Evolutionary conservation across 2,113 vertebrate species (phyloP).

Genomic region (Penelope pileata): DNA sequence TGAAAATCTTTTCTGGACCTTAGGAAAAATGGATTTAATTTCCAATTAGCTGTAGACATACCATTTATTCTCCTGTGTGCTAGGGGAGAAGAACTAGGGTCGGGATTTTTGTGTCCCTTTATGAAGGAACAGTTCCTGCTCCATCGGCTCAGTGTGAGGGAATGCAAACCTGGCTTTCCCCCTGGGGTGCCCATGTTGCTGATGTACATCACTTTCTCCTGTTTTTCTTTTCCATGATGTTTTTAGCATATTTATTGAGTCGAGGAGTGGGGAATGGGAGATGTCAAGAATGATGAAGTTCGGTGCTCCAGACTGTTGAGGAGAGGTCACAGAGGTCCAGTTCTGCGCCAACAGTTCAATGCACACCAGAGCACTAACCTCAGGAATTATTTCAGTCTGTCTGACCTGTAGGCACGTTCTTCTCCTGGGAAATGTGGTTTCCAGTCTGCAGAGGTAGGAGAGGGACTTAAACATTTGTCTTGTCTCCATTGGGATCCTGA

Average conservation of each 20-base stretch:
- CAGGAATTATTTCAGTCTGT: background rate
- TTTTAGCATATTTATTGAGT: background rate
- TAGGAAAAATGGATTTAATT: background rate
- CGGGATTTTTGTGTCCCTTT: background rate
- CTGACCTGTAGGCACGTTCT: background rate
- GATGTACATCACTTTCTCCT: background rate
- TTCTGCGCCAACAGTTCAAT: background rate
- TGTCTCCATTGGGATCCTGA: background rate
- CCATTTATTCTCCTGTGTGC: background rate
- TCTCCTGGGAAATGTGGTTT: background rate
- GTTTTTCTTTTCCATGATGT: background rate
- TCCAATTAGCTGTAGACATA: background rate
- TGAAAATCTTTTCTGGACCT: background rate
- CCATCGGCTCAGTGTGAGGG: background rate
- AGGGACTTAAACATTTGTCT: background rate
- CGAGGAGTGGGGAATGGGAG: background rate
- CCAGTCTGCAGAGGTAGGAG: background rate
- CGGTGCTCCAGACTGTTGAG: background rate
- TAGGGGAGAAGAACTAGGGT: background rate
- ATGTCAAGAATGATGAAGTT: background rate
- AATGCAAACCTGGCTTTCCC: background rate
- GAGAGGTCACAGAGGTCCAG: background rate
- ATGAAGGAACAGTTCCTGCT: background rate
- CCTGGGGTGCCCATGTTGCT: background rate
- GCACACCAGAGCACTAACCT: background rate